A percentile compares a stretch with the other conserved stretches of the same genome.
Evolutionary conservation across 1,140 invertebrate genomes (phyloP).

Genomic region (Drosophila nasuta): DNA sequence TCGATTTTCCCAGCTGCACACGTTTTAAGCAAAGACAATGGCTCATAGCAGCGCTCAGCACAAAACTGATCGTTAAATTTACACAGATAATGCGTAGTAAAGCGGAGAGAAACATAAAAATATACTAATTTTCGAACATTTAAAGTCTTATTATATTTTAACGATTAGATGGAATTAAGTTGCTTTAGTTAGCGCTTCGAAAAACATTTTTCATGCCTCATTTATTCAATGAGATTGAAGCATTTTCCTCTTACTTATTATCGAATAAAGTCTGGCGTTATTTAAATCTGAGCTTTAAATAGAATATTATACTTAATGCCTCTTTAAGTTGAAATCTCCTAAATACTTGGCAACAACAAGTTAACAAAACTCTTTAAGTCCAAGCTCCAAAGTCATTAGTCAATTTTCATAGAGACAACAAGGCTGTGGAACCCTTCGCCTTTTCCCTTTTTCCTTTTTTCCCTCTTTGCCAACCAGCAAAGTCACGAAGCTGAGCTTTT

Average conservation of each 20-base stretch:
- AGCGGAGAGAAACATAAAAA: neutral
- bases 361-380: conserved; percentile 50
- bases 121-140: no score
- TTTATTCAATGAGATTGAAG: neutral
- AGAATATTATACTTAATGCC: conserved; percentile 12
- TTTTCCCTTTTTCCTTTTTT: neutral
- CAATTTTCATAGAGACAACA: conserved; percentile 73
- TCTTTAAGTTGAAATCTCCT: conserved; percentile 24
- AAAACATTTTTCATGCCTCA: neutral
- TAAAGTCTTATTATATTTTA: no score
- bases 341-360: conserved; percentile 27
- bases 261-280: neutral
- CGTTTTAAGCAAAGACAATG: conserved; percentile 13
- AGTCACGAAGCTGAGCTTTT: conserved; percentile 73
- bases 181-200: neutral
- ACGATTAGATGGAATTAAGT: no score
- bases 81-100: neutral
- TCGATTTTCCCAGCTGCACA: conserved; percentile 4
- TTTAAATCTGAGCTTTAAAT: conserved; percentile 1
- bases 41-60: conserved; percentile 5
- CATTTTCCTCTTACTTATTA: neutral
- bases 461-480: conserved; percentile 11
- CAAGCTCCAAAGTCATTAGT: conserved; percentile 68
- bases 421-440: conserved; percentile 22
- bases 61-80: conserved; percentile 2